Base-by-base conservation (phyloP, 1,140 invertebrate genomes). In the Dinoponera quadriceps region DNA sequence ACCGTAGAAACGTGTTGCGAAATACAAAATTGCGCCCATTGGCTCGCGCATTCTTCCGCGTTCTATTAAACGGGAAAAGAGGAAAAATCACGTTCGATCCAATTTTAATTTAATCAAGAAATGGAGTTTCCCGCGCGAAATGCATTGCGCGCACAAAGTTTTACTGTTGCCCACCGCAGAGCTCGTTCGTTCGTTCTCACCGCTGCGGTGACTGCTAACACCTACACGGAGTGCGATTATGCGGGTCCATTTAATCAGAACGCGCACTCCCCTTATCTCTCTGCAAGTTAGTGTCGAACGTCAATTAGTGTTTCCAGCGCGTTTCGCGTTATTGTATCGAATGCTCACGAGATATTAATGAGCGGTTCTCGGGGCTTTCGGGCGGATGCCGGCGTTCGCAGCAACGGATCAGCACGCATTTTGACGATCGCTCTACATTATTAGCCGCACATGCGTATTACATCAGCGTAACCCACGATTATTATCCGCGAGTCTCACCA, bases 231-330 rank as follows among this genome's bases (percentile, higher is more conserved):
- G 22, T 57, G 22, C 29, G 65, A 27, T 48, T 80, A 57, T 69
- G 22, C 18, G 22, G 22, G 3, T 57, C 27, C 65, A 44, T 57
- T 78, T 69, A 80, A 71, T 80, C 22, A 69, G 38, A 68, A 80
- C 59, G 33, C 2, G 25, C 18, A 9, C 11, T 7, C 9, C 9
- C 38, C 25, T 80, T 80, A 71, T 80, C 51, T 80, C 4, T 5
- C 7, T 48, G 33, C 51, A 71, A 80, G 75, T 71, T 78, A 57
- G 66, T 57, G 49, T 57, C 33, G 51, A 48, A 57, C 63, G 62
- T 78, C 51, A 69, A 80, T 69, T 77, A 66, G 4, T 13, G 48
- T 54, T 77, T 69, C 51, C 22, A 29, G 13, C 14, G 18, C n/a
- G 33, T 18, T 33, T 71, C 49, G 18, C 57, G 14, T 33, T 80